These are phyloP conservation scores for Proterorhinus semilunaris DNA, from an alignment of 2,113 vertebrate species.

Conservation along the genomic window DNA sequence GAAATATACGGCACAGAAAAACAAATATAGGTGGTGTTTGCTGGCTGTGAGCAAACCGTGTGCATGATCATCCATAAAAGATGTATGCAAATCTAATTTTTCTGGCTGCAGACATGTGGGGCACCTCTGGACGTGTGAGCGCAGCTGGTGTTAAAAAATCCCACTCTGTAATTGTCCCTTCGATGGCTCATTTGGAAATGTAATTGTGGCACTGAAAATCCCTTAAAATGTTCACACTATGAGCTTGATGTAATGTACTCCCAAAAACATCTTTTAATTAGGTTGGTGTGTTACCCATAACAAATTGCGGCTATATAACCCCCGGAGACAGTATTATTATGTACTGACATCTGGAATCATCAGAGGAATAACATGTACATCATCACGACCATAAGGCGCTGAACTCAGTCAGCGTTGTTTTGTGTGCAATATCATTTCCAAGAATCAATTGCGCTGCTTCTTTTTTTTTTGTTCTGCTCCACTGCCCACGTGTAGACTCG, in stretches of 20 bases:
- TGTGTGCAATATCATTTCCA: not conserved
- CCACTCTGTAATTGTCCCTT: slow-evolving; percentile 25
- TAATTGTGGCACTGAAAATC: slow-evolving; percentile 40
- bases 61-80: slow-evolving; percentile 17
- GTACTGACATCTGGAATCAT: not conserved
- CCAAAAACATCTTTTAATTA: not conserved
- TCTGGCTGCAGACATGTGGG: not conserved
- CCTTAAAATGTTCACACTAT: slow-evolving; percentile 1
- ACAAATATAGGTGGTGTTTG: slow-evolving; percentile 29
- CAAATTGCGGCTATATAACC: no score
- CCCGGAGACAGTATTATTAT: not conserved
- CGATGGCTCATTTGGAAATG: slow-evolving; percentile 26
- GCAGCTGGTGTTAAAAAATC: slow-evolving; percentile 13
- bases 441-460: not conserved
- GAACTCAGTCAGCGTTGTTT: not conserved
- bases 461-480: not conserved
- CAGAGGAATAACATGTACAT: slow-evolving; percentile 1
- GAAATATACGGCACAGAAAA: slow-evolving; percentile 21
- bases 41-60: not conserved
- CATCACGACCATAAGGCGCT: not conserved
- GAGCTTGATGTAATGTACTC: slow-evolving; percentile 9
- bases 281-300: no score
- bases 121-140: slow-evolving; percentile 10
- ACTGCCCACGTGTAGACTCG: not conserved
- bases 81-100: slow-evolving; percentile 31